Conservation (phyloP, 2,113 vertebrate species). For the Gallinago undulata region DNA sequence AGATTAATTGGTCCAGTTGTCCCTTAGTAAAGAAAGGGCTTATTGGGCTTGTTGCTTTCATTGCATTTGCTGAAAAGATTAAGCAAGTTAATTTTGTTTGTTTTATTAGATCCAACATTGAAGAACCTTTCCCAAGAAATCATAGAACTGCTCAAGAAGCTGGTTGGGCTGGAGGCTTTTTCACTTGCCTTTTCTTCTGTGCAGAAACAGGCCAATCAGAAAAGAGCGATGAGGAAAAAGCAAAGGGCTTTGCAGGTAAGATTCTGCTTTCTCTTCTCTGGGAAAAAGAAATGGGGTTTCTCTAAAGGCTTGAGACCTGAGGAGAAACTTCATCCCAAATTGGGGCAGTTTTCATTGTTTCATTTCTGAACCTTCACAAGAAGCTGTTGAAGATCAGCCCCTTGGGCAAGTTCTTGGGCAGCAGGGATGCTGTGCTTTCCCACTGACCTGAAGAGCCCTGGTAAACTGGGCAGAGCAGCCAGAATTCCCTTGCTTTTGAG, state of each 20-base stretch:
- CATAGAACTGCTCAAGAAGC: constrained; percentile 90
- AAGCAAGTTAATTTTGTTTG: neutral
- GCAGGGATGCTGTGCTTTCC: neutral
- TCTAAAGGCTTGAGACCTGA: neutral
- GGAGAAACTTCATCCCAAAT: neutral
- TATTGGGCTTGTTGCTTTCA: neutral
- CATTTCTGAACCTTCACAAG: neutral
- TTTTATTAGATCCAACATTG: constrained; percentile 84
- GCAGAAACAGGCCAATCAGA: constrained; percentile 87
- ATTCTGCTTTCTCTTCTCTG: neutral
- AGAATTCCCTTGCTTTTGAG: neutral
- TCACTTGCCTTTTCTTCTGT: constrained; percentile 89
- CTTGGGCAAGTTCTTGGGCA: neutral
- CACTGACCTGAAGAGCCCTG: fast-evolving
- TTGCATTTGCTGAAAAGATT: neutral
- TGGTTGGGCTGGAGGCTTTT: constrained; percentile 88
- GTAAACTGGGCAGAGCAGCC: neutral
- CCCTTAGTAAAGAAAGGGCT: neutral
- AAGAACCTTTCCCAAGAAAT: constrained; percentile 96
- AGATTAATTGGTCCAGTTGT: neutral
- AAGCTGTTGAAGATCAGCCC: neutral
- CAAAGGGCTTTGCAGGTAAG: constrained; percentile 89
- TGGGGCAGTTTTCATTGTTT: neutral
- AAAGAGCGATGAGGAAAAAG: constrained; percentile 83
- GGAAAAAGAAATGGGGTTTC: neutral